Base-by-base conservation (phyloP, 2,113 vertebrate genomes). In the Machaerirhynchus nigripectus region DNA sequence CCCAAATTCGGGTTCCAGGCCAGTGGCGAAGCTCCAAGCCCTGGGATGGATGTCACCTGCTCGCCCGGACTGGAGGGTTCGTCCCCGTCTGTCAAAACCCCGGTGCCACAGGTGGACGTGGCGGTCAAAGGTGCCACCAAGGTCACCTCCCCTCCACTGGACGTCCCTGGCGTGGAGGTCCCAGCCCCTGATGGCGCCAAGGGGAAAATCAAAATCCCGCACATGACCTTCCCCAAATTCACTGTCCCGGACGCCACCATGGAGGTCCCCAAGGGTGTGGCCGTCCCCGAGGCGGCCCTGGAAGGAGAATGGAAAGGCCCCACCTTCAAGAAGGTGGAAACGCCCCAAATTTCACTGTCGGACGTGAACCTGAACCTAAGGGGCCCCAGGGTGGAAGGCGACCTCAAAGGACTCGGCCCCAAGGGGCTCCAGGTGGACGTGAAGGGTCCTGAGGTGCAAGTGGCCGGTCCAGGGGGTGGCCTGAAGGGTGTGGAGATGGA, bases 301-400 rank as follows among this genome's bases (percentile, higher is more conserved):
- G 81, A 96, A 77, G 97, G 97, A 7, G 97, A 98, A 27, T 28
- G 96, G 73, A 97, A 95, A 70, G 95, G 96, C 15, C 65, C 91
- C 7, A n/a, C 60, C 19, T 90, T 96, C 61, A 97, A 95, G 69
- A 96, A 92, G 83, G 96, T 95, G 5, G 96, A 98, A 47, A 97
- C 85, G 6, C 98, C 98, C 27, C 96, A 98, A 6, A 97, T 98
- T 42, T 98, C 97, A 0, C 94, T 98, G 75, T 96, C 98, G 1
- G 98, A 98, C 4, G 96, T 98, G 15, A 97, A 97, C 63, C 60
- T 98, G 81, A 95, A 90, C 68, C 80, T 98, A 24, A 97, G 86
- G 15, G 96, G 97, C 10, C 90, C 97, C 17, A 95, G 95, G 39
- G 57, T 42, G 15, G 97, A 97, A 16, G 95, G 96, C 3, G 96